Percentiles rank a stretch among this genome's conserved stretches.
These are phyloP conservation scores for Camponotus floridanus DNA, from an alignment of 1,140 invertebrate species.

Conservation along the genomic window DNA sequence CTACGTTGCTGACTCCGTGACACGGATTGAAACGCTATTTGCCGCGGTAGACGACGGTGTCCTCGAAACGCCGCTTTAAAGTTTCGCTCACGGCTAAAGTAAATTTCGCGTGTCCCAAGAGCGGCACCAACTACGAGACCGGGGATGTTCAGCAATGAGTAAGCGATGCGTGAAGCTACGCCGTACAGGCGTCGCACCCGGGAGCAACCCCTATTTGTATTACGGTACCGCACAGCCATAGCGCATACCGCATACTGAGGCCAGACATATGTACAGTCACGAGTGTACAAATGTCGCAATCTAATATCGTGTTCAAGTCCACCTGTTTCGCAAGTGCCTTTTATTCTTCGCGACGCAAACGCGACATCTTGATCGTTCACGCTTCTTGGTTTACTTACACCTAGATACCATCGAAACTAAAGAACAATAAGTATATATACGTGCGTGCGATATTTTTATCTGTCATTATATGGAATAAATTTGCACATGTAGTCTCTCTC, in stretches of 20 bases:
- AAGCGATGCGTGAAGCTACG: slow-evolving; percentile 77
- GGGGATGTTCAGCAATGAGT: slow-evolving; percentile 76
- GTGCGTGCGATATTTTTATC: background rate
- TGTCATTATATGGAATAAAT: background rate
- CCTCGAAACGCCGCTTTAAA: slow-evolving; percentile 68
- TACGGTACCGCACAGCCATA: slow-evolving; percentile 66
- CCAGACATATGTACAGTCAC: slow-evolving; percentile 59
- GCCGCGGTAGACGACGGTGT: slow-evolving; percentile 42
- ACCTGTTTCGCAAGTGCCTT: slow-evolving; percentile 41
- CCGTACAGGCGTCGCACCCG: slow-evolving; percentile 67
- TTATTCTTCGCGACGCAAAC: slow-evolving; percentile 40
- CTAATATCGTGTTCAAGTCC: slow-evolving; percentile 49
- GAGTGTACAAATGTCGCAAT: slow-evolving; percentile 61
- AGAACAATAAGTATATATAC: background rate
- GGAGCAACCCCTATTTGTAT: slow-evolving; percentile 77
- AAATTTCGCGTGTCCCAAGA: slow-evolving; percentile 79
- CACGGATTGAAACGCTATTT: slow-evolving; percentile 67
- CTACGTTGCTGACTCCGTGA: slow-evolving; percentile 15
- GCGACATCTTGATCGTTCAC: slow-evolving; percentile 41
- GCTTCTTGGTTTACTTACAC: background rate
- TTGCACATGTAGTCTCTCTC: too few relatives aligned
- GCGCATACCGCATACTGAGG: slow-evolving; percentile 68
- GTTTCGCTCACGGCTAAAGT: slow-evolving; percentile 74
- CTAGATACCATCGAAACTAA: background rate
- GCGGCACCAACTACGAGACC: slow-evolving; percentile 67